A percentile compares a stretch with the other conserved stretches of the same genome.
Conservation (phyloP, 30 jellyfish, hydroid and myxozoan genomes). For the Rhopilema esculentum region DNA sequence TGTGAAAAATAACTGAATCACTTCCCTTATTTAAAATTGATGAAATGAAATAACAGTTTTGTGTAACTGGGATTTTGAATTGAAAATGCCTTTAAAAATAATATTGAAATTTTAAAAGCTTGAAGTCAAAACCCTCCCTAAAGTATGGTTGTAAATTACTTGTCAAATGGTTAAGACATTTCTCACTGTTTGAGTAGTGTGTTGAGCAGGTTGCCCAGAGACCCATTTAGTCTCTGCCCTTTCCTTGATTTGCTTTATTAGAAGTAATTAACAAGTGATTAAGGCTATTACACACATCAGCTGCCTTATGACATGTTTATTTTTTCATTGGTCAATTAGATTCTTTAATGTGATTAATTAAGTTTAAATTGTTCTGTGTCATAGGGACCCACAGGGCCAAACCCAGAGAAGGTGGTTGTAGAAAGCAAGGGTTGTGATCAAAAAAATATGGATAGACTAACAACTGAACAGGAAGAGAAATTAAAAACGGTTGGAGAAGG, state of each 20-base stretch:
- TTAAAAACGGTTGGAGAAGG: not conserved
- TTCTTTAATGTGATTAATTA: not conserved
- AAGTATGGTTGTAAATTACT: too few species aligned
- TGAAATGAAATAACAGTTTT: too few species aligned
- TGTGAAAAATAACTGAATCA: too few species aligned
- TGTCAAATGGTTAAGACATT: too few species aligned
- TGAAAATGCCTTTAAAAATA: too few species aligned
- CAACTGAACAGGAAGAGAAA: not conserved
- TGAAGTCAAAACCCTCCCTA: too few species aligned
- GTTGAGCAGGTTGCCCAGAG: too few species aligned
- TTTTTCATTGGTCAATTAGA: not conserved
- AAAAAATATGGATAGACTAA: not conserved
- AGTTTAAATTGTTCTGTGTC: not conserved
- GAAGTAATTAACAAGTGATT: not conserved
- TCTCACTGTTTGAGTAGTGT: too few species aligned
- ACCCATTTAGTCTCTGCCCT: not conserved
- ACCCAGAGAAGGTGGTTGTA: not conserved
- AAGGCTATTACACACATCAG: not conserved
- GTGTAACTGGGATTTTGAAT: too few species aligned
- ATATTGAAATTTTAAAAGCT: too few species aligned
- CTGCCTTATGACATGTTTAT: not conserved
- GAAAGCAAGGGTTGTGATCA: not conserved
- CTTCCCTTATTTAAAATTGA: too few species aligned
- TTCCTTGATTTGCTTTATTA: not conserved
- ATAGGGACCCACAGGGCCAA: not conserved